A percentile compares a stretch with the other conserved stretches of the same genome.
phyloP scores from a whole-genome alignment of 23 tunicate species.

The Pegea sp. region DNA sequence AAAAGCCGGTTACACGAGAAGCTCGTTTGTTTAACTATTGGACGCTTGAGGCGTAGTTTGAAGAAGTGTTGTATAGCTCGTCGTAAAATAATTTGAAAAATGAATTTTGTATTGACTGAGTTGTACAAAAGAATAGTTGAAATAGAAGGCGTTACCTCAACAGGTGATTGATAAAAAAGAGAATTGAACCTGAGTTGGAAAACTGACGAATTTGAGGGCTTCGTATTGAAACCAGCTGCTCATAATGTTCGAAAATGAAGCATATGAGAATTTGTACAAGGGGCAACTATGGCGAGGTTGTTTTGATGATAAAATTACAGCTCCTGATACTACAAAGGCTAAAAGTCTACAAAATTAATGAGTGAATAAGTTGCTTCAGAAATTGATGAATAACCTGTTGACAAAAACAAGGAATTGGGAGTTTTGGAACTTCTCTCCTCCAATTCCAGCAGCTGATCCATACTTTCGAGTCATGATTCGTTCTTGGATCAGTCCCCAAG shows the following conservation, averaged over 20 bases:
- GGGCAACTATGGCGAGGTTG: constrained; percentile 90
- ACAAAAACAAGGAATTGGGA: constrained; percentile 98
- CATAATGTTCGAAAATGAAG: constrained; percentile 94
- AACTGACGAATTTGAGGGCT: constrained; percentile 87
- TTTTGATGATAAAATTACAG: constrained; percentile 17
- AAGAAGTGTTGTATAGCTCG: too few species aligned
- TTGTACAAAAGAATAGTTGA: too few species aligned
- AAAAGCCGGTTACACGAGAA: too few species aligned
- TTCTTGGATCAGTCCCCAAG: constrained; percentile 99
- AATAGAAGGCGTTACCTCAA: too few species aligned
- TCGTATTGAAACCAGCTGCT: constrained; percentile 99
- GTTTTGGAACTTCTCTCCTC: constrained; percentile 86
- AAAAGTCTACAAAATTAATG: constrained; percentile 25
- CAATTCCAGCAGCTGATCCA: constrained; percentile 35
- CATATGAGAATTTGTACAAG: constrained; percentile 75
- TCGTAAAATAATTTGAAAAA: too few species aligned
- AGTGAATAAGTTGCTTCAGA: not conserved
- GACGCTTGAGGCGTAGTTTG: too few species aligned
- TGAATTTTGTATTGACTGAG: too few species aligned
- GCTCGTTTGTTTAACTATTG: too few species aligned
- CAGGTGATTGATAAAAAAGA: not conserved
- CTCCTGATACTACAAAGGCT: constrained; percentile 68
- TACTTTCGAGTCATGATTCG: constrained; percentile 88
- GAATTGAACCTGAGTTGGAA: constrained; percentile 99
- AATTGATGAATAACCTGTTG: too few species aligned